Percentiles rank a stretch among this genome's conserved stretches.
Evolutionary conservation across 2,113 vertebrate genomes (phyloP).

Genomic region (Amazona vittata): DNA sequence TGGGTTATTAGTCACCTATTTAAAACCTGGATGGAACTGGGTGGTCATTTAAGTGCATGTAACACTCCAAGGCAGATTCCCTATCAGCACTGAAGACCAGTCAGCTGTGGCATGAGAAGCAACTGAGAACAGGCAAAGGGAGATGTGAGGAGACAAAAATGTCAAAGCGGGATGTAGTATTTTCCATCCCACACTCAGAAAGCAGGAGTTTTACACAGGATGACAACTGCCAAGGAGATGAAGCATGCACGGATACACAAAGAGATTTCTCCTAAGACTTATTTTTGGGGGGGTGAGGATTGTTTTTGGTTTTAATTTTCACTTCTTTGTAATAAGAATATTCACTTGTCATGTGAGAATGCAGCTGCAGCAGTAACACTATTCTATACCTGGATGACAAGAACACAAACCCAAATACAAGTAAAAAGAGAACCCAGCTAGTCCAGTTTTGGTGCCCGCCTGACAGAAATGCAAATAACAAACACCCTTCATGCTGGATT

Average conservation of each 20-base stretch:
- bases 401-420: not conserved
- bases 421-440: not conserved
- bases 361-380: not conserved
- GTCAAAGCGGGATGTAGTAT: not conserved
- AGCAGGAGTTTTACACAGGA: not conserved
- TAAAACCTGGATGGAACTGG: not conserved
- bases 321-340: not conserved
- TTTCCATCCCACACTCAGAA: not conserved
- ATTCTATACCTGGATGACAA: not conserved
- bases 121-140: not conserved
- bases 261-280: conserved; percentile 5
- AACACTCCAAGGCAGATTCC: not conserved
- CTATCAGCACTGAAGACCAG: not conserved
- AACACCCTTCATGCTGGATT: conserved; percentile 27
- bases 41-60: not conserved
- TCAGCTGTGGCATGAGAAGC: not conserved
- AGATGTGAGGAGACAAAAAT: not conserved
- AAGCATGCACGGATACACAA: not conserved
- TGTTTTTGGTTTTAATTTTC: not conserved
- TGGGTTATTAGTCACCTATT: conserved; percentile 34
- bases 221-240: conserved; percentile 8
- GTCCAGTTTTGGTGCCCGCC: not conserved
- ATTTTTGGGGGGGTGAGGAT: not conserved
- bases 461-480: conserved; percentile 30
- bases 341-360: not conserved